phyloP scores from a whole-genome alignment of 2,888 invertebrate species.

The Brachylomia viminalis region DNA sequence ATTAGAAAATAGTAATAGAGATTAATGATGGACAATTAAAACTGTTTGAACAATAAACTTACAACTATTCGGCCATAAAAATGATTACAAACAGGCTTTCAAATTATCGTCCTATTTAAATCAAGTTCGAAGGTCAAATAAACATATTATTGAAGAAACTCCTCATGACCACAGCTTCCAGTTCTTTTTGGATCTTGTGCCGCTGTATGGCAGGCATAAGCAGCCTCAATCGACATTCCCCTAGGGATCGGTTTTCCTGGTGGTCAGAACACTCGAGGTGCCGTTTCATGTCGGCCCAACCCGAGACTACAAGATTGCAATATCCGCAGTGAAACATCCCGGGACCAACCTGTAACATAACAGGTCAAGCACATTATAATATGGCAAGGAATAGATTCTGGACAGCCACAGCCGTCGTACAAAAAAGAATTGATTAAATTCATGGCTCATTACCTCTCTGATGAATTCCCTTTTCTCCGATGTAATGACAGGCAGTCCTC shows the following conservation, averaged over 20 bases:
- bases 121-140: not conserved
- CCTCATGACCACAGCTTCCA: slow-evolving; percentile 4
- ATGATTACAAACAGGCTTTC: not conserved
- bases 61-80: not conserved
- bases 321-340: slow-evolving; percentile 76
- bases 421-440: no score
- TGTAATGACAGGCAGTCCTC: slow-evolving; percentile 28
- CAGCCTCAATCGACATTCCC: slow-evolving; percentile 28
- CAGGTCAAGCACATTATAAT: not conserved
- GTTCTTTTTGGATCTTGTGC: not conserved
- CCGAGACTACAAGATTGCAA: slow-evolving; percentile 69
- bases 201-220: slow-evolving; percentile 29
- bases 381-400: not conserved
- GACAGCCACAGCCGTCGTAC: no score
- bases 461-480: slow-evolving; percentile 52
- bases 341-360: slow-evolving; percentile 43
- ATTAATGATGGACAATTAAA: not conserved
- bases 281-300: slow-evolving; percentile 59
- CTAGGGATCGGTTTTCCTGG: not conserved
- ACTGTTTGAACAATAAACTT: not conserved
- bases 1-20: no score
- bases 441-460: slow-evolving; percentile 52
- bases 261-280: slow-evolving; percentile 70
- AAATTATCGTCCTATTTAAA: not conserved
- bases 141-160: slow-evolving; percentile 2